These are phyloP conservation scores for Pituophis catenifer DNA, from an alignment of 2,113 vertebrate genomes.

Conservation along the genomic window DNA sequence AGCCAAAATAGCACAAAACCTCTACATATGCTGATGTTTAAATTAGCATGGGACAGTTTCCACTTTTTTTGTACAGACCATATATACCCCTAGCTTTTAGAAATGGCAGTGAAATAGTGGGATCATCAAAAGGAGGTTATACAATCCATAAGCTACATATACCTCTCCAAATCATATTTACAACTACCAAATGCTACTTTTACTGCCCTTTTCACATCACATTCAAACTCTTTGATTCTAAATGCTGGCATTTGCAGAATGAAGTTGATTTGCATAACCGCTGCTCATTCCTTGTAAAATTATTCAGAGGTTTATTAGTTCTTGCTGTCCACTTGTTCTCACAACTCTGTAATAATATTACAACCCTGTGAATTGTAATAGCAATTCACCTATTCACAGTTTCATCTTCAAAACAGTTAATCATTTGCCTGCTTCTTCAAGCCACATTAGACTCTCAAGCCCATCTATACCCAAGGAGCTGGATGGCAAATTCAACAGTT, in stretches of 20 bases:
- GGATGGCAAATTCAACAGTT: background rate
- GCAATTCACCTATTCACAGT: background rate
- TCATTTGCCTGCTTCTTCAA: background rate
- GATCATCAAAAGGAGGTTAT: background rate
- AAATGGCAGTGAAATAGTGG: background rate
- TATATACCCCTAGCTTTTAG: no score
- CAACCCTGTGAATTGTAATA: no score
- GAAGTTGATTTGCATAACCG: background rate
- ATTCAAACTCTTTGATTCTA: background rate
- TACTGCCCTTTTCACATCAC: no score
- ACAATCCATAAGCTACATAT: background rate
- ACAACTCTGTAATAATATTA: background rate
- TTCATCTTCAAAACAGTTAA: background rate
- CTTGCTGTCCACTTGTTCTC: background rate
- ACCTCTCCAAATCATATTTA: background rate
- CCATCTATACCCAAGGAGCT: background rate
- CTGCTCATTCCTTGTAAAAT: background rate
- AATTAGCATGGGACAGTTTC: background rate
- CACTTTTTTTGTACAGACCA: background rate
- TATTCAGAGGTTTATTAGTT: background rate
- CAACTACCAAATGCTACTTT: background rate
- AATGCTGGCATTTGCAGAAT: background rate
- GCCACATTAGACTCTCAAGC: background rate
- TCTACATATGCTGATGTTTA: background rate
- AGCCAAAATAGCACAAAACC: background rate